phyloP scores from a whole-genome alignment of 2,888 invertebrate species.

The Opisthograptis luteolata region DNA sequence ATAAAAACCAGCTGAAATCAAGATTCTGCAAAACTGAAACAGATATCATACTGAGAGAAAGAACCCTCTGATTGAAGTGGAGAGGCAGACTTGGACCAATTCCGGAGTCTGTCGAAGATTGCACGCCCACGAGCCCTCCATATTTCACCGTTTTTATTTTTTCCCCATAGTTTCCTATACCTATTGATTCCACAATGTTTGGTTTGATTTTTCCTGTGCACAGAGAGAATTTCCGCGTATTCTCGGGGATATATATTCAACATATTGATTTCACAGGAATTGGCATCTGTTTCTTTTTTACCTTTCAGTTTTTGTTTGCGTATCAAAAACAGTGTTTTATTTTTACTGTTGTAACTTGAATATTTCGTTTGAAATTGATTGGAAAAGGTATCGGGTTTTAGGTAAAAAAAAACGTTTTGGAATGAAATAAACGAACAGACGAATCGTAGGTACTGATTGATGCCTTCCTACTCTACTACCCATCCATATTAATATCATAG shows the following conservation, averaged over 20 bases:
- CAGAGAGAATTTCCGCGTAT: slow-evolving; percentile 7
- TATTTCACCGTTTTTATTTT: slow-evolving; percentile 28
- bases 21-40: slow-evolving; percentile 24
- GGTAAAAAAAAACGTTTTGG: too few species aligned
- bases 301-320: neutral
- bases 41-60: slow-evolving; percentile 46
- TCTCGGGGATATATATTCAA: too few species aligned
- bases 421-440: too few species aligned
- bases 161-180: slow-evolving; percentile 25
- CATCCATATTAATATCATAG: too few species aligned
- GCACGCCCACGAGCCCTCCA: slow-evolving; percentile 19
- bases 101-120: slow-evolving; percentile 31
- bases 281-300: slow-evolving; percentile 9
- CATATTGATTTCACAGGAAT: slow-evolving; percentile 8
- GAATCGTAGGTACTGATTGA: too few species aligned
- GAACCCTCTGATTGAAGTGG: slow-evolving; percentile 48
- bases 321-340: too few species aligned
- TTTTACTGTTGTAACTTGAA: too few species aligned
- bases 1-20: slow-evolving; percentile 12
- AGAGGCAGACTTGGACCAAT: slow-evolving; percentile 40
- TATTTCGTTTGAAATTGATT: too few species aligned
- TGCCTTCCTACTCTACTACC: too few species aligned
- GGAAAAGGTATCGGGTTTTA: too few species aligned
- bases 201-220: slow-evolving; percentile 26
- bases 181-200: slow-evolving; percentile 27